Evolutionary conservation across 2,888 invertebrate species (phyloP).

Genomic region (Asteroscopus sphinx): DNA sequence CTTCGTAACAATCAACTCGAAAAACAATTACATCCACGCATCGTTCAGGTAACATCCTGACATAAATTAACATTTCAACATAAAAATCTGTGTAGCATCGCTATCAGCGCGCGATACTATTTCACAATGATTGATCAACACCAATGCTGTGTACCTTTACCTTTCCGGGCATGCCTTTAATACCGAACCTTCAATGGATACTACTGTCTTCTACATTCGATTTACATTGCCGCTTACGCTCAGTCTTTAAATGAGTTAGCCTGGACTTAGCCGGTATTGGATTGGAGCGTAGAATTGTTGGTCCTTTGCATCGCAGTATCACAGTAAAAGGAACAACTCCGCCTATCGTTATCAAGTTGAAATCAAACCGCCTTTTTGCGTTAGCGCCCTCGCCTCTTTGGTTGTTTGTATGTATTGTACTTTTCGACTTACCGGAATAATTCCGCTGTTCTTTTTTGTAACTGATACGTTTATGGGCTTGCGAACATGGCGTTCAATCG

Average conservation of each 20-base stretch:
- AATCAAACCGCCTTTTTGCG: constrained; percentile 81
- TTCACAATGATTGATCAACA: constrained; percentile 83
- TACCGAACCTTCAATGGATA: constrained; percentile 4
- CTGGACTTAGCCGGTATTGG: constrained; percentile 12
- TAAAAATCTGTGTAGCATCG: constrained; percentile 67
- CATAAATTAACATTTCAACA: constrained; percentile 70
- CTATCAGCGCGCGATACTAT: constrained; percentile 67
- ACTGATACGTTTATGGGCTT: constrained; percentile 59
- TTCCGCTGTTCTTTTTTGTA: constrained; percentile 57
- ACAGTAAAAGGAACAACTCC: constrained; percentile 55
- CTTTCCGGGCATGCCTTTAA: constrained; percentile 65
- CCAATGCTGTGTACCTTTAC: constrained; percentile 76
- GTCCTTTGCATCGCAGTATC: neutral
- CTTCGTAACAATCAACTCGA: constrained; percentile 3
- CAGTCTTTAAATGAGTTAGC: neutral
- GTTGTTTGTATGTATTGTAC: constrained; percentile 59
- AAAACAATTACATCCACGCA: constrained; percentile 33
- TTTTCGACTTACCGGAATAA: constrained; percentile 60
- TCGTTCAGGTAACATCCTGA: constrained; percentile 39
- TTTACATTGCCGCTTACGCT: constrained; percentile 23
- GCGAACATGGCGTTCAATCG: constrained; percentile 48
- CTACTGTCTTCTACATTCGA: neutral
- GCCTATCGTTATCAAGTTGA: constrained; percentile 79
- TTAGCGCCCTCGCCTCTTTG: constrained; percentile 70
- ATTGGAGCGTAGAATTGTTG: constrained; percentile 3